A percentile compares a stretch with the other conserved stretches of the same genome.
Conservation (phyloP, 1,140 invertebrate species). For the Drosophila persimilis region DNA sequence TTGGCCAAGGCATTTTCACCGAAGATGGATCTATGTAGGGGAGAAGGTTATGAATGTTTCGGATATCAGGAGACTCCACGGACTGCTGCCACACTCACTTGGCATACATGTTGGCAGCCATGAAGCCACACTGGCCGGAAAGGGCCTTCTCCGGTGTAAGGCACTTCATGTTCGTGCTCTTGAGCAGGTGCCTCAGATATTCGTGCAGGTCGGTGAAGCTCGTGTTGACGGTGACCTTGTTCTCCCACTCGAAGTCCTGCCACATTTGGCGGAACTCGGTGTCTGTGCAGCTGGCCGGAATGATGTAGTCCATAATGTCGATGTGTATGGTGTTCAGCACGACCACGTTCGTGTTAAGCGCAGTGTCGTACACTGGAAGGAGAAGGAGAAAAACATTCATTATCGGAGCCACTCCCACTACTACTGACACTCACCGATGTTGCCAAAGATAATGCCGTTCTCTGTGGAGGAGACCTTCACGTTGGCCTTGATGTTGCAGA, state of each 20-base stretch:
- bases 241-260: conserved; percentile 99
- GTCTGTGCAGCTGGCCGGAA: conserved; percentile 97
- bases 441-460: conserved; percentile 99
- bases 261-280: conserved; percentile 99
- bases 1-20: conserved; percentile 99
- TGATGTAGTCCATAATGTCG: conserved; percentile 99
- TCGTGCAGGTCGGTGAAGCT: conserved; percentile 95
- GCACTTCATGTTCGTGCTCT: conserved; percentile 99
- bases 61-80: too few species aligned
- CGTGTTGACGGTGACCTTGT: conserved; percentile 99
- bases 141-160: conserved; percentile 98
- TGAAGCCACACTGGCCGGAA: conserved; percentile 98
- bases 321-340: conserved; percentile 99
- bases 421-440: conserved; percentile 90
- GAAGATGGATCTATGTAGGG: conserved; percentile 92
- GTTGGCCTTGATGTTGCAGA: conserved; percentile 98
- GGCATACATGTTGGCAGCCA: conserved; percentile 99
- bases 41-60: too few species aligned
- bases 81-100: conserved; percentile 73
- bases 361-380: conserved; percentile 94
- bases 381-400: background rate
- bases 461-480: conserved; percentile 98
- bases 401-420: background rate
- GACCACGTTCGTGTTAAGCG: conserved; percentile 97
- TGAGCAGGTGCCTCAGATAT: conserved; percentile 96